Evolutionary conservation across 2,113 vertebrate genomes (phyloP).

Genomic region (Myodes glareolus): DNA sequence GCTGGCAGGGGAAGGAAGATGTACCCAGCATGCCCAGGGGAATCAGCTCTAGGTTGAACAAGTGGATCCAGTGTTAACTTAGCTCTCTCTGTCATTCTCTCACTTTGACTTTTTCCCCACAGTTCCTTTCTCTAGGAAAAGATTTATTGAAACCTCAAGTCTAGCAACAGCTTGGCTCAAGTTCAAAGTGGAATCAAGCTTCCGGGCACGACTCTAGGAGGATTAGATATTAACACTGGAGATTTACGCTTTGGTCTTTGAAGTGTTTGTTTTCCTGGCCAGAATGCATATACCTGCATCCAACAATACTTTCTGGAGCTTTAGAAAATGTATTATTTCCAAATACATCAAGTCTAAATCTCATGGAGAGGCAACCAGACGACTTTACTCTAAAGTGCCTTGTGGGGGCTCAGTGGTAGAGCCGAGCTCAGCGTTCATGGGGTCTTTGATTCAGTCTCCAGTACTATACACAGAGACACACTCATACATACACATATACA

Average conservation of each 20-base stretch:
- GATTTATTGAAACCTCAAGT: conserved; percentile 47
- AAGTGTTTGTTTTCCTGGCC: conserved; percentile 25
- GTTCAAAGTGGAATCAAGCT: conserved; percentile 8
- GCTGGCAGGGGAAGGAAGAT: neutral
- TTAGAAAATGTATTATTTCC: conserved; percentile 9
- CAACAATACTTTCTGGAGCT: neutral
- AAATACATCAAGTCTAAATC: neutral
- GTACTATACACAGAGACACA: neutral
- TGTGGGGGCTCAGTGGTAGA: neutral
- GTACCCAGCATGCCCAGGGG: neutral
- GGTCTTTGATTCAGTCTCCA: neutral
- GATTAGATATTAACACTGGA: neutral
- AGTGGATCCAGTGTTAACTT: neutral
- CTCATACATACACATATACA: neutral
- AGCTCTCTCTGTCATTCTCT: neutral
- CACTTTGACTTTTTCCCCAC: neutral
- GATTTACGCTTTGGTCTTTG: neutral
- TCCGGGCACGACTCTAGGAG: neutral
- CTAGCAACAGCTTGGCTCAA: neutral
- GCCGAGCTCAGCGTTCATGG: neutral
- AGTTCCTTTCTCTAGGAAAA: neutral
- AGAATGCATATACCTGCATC: neutral
- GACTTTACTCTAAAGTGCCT: neutral
- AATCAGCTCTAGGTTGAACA: too few species aligned
- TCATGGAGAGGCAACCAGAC: neutral